Evolutionary conservation across 2,113 vertebrate species (phyloP).

Genomic region (Diadophis punctatus): DNA sequence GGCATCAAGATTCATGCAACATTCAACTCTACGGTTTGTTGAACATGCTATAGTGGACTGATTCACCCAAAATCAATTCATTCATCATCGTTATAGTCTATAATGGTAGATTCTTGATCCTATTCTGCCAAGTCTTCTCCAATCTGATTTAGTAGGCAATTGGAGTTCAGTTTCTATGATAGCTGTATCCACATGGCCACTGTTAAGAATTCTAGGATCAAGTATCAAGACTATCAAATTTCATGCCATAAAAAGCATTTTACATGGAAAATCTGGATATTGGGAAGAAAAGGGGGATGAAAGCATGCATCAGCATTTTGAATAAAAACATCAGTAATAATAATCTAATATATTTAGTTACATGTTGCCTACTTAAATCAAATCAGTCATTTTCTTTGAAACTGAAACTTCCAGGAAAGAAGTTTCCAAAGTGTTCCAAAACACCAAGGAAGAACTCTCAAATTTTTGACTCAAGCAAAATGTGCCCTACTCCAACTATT

Average conservation of each 20-base stretch:
- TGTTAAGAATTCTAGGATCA: not conserved
- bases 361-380: not conserved
- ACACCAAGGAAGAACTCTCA: not conserved
- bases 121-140: not conserved
- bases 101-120: not conserved
- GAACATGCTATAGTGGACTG: not conserved
- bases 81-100: not conserved
- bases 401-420: not conserved
- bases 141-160: not conserved
- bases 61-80: not conserved
- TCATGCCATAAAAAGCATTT: not conserved
- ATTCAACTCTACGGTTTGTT: not conserved
- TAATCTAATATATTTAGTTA: not conserved
- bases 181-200: not conserved
- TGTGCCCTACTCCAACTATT: not conserved
- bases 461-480: not conserved
- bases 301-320: not conserved
- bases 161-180: not conserved
- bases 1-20: not conserved
- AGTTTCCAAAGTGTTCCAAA: not conserved
- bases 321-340: not conserved
- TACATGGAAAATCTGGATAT: not conserved
- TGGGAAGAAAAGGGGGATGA: not conserved
- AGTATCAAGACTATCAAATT: not conserved
- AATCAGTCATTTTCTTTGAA: not conserved